A percentile compares a stretch with the other conserved stretches of the same genome.
Conservation (phyloP, 2,113 vertebrate genomes). For the Octodon degus region DNA sequence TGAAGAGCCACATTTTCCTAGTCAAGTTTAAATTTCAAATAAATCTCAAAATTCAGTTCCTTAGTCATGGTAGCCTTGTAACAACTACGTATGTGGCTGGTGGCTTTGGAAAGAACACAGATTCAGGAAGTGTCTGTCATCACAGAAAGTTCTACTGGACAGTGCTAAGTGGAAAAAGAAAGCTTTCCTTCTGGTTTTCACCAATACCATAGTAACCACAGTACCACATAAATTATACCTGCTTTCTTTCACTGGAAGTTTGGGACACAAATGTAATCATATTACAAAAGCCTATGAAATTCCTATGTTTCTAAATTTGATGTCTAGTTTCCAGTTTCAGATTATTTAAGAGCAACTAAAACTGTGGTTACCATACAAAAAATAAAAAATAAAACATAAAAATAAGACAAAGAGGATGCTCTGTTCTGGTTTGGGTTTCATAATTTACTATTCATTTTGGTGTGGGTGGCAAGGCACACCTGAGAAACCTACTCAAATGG, state of each 20-base stretch:
- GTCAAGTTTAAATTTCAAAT: conserved; percentile 27
- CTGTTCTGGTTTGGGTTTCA: neutral
- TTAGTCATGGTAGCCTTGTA: neutral
- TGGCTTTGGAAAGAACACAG: neutral
- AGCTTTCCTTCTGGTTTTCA: neutral
- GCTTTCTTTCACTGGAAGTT: neutral
- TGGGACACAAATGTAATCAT: neutral
- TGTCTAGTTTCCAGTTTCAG: neutral
- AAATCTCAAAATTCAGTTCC: neutral
- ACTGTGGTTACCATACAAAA: neutral
- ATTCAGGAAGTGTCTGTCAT: neutral
- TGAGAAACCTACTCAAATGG: conserved; percentile 75
- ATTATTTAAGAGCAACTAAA: neutral
- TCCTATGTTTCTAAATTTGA: neutral
- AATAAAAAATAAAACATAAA: neutral
- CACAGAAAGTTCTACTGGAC: neutral
- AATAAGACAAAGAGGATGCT: neutral
- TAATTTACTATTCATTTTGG: neutral
- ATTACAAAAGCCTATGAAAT: neutral
- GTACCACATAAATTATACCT: neutral
- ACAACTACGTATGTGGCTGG: neutral
- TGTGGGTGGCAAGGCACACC: neutral
- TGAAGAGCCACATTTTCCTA: neutral
- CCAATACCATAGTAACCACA: neutral
- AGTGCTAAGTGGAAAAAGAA: neutral